A percentile compares a stretch with the other conserved stretches of the same genome.
Evolutionary conservation across 1,140 invertebrate genomes (phyloP).

Genomic region (Cyclina sinensis): DNA sequence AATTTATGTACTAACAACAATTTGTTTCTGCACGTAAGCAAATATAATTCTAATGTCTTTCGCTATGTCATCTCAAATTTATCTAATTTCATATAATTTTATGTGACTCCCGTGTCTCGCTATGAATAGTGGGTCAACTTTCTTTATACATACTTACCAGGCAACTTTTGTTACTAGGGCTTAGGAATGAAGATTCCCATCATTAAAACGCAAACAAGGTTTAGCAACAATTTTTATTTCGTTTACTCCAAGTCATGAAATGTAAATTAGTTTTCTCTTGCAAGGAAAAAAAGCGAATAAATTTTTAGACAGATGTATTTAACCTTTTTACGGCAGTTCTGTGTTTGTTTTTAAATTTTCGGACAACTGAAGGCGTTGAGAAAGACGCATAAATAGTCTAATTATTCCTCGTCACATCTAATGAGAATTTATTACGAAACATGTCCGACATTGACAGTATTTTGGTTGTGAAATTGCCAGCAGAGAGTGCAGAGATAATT

Average conservation of each 20-base stretch:
- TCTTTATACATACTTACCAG: too few species aligned
- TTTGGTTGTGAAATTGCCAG: not conserved
- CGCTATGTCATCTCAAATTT: too few species aligned
- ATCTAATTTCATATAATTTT: too few species aligned
- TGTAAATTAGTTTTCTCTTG: not conserved
- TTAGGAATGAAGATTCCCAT: too few species aligned
- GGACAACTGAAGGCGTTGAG: not conserved
- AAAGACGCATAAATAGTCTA: not conserved
- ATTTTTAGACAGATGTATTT: not conserved
- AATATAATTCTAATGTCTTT: too few species aligned
- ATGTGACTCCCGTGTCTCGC: too few species aligned
- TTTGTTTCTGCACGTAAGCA: too few species aligned
- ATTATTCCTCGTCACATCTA: not conserved
- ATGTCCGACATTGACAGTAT: not conserved
- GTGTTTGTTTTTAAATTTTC: constrained; percentile 28
- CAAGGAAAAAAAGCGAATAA: not conserved
- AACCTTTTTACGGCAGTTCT: constrained; percentile 1
- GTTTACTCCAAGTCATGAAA: not conserved
- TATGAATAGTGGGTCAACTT: too few species aligned
- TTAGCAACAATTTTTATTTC: not conserved
- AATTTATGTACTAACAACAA: too few species aligned
- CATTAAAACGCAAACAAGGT: too few species aligned
- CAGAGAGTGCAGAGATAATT: not conserved
- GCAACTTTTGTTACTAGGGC: too few species aligned
- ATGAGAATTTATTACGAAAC: not conserved